These are phyloP conservation scores for Ochotona curzoniae DNA, from an alignment of 2,113 vertebrate genomes.

Conservation along the genomic window DNA sequence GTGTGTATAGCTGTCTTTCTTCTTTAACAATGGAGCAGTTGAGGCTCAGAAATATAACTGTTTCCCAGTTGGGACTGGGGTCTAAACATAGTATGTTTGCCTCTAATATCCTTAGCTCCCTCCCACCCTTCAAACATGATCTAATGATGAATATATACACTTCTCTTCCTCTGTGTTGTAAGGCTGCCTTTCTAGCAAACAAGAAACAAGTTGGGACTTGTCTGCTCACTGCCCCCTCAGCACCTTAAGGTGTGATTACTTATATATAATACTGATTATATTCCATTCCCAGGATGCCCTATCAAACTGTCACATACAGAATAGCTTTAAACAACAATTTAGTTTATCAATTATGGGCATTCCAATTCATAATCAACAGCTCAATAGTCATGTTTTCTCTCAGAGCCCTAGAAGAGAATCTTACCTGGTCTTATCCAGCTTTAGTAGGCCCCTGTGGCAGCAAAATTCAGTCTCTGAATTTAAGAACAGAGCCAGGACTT, in stretches of 20 bases:
- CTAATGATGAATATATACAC: background rate
- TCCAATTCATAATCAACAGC: background rate
- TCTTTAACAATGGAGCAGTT: background rate
- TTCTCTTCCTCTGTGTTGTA: background rate
- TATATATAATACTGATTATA: fast-evolving
- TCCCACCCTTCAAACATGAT: background rate
- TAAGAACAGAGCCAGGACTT: too few relatives aligned
- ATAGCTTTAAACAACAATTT: background rate
- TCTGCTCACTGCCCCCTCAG: background rate
- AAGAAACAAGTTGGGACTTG: background rate
- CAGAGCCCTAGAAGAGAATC: background rate
- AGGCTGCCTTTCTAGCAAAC: background rate
- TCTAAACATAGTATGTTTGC: background rate
- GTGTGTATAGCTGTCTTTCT: background rate
- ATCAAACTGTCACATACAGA: background rate
- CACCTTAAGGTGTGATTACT: background rate
- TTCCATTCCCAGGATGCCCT: background rate
- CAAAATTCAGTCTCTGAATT: background rate
- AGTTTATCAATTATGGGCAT: background rate
- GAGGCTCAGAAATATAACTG: background rate
- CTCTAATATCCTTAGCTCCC: background rate
- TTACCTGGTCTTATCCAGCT: background rate
- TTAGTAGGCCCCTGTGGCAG: too few relatives aligned
- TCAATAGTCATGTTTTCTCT: background rate
- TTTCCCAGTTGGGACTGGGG: background rate